Conservation (phyloP, 2,888 invertebrate species). For the Drepanosiphum platanoidis region DNA sequence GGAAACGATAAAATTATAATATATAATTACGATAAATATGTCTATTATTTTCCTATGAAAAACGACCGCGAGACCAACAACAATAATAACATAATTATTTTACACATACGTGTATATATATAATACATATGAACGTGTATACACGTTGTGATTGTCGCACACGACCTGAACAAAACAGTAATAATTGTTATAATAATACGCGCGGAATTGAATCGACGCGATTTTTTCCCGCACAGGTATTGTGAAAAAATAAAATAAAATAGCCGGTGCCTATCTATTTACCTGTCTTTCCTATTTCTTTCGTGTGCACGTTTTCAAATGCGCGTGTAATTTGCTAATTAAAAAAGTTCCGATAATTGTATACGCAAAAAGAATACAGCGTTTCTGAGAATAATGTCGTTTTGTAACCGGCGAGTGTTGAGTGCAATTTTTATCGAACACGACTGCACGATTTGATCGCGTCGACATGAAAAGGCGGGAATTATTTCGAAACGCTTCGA, state of each 20-base stretch:
- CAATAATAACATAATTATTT: background rate
- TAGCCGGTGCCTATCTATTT: background rate
- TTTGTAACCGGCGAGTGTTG: background rate
- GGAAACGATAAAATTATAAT: constrained; percentile 1
- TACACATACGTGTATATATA: too few species aligned
- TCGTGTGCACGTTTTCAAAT: too few species aligned
- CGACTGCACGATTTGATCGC: background rate
- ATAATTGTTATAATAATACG: background rate
- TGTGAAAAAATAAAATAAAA: background rate
- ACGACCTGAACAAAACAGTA: background rate
- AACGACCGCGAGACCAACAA: background rate
- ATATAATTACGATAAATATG: background rate
- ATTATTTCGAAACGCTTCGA: background rate
- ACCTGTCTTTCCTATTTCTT: background rate
- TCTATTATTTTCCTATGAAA: constrained; percentile 13
- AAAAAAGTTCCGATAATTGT: background rate
- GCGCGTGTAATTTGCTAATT: background rate
- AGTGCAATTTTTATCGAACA: background rate
- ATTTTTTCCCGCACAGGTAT: background rate
- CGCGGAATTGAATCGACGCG: background rate
- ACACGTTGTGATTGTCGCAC: background rate
- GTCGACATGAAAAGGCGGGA: too few species aligned
- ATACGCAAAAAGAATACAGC: background rate
- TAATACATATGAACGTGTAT: too few species aligned
- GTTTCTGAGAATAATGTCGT: background rate